Evolutionary conservation across 2,888 invertebrate genomes (phyloP), one percentile per base, ranked within the genome.

Genomic region (Anthophora plumipes): DNA sequence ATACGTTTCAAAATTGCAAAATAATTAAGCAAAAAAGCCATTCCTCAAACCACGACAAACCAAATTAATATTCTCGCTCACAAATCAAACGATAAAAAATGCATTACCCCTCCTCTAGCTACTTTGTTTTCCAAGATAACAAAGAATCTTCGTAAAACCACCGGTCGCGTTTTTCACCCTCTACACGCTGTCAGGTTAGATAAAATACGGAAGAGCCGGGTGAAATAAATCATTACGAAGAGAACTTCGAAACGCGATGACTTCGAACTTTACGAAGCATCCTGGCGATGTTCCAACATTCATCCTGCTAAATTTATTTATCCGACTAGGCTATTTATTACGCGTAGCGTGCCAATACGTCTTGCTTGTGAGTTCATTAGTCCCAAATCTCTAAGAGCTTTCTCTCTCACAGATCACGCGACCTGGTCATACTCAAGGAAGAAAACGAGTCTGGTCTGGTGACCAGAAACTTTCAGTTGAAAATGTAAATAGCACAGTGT

Each of bases 401-500:
- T 67, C 46, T 7, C 22, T 7, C 54, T 12, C 6, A 7, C n/a
- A 12, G n/a, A 12, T 14, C 14, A 60, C n/a, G n/a, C n/a, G 31
- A 46, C 12, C 46, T n/a, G 20, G 2, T 5, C 17, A 7, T 20
- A 0, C 50, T 14, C 25, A n/a, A 50, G 22, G 60, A 61, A 75
- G 69, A 11, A 46, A 52, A 22, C 12, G 46, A 54, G 2, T 7
- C 11, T 1, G 20, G 4, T 59, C 41, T 22, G 20, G 20, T 22
- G 59, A 20, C 39, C 22, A 25, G 41, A 55, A 79, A 64, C 54
- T 70, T 69, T 20, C 39, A 37, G 20, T 59, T 46, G 43, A 69
- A 70, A 79, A 70, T 60, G 78, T 39, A 70, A 64, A 74, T 50
- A 43, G 61, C 22, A 50, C 54, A 48, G 64, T 50, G 70, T 67